Evolutionary conservation across 2,113 vertebrate genomes (phyloP).

Genomic region (Dunckerocampus dactyliophorus): DNA sequence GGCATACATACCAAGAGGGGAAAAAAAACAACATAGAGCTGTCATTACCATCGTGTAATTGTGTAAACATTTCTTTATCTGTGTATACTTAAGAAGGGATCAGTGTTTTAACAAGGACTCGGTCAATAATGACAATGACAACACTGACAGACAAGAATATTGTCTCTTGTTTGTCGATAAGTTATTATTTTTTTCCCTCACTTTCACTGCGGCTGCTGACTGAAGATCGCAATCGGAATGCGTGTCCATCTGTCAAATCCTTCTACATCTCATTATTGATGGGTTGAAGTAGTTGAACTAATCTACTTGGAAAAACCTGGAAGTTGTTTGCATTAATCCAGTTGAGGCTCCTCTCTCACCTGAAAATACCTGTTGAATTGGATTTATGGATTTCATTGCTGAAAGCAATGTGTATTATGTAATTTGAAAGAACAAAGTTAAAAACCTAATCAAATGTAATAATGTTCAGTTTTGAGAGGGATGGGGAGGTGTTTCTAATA

Average conservation of each 20-base stretch:
- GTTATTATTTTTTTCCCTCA: neutral
- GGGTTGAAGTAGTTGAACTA: neutral
- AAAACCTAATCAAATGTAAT: no score
- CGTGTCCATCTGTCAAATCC: neutral
- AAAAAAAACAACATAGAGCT: neutral
- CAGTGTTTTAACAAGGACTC: neutral
- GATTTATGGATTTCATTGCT: no score
- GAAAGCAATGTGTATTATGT: no score
- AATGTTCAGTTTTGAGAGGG: neutral
- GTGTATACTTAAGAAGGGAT: neutral
- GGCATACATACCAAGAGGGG: neutral
- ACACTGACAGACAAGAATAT: neutral
- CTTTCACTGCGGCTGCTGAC: neutral
- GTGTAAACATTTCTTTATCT: conserved; percentile 3
- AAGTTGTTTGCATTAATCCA: neutral
- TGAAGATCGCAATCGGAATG: neutral
- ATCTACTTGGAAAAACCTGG: neutral
- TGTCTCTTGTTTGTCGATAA: neutral
- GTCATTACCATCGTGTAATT: conserved; percentile 9
- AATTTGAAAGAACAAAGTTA: no score
- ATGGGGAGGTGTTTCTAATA: no score
- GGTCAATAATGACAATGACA: neutral
- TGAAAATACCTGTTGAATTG: no score
- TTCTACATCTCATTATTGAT: neutral
- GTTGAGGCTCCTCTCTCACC: no score